These are phyloP conservation scores for Eclectus roratus DNA, from an alignment of 2,113 vertebrate genomes.

Conservation along the genomic window DNA sequence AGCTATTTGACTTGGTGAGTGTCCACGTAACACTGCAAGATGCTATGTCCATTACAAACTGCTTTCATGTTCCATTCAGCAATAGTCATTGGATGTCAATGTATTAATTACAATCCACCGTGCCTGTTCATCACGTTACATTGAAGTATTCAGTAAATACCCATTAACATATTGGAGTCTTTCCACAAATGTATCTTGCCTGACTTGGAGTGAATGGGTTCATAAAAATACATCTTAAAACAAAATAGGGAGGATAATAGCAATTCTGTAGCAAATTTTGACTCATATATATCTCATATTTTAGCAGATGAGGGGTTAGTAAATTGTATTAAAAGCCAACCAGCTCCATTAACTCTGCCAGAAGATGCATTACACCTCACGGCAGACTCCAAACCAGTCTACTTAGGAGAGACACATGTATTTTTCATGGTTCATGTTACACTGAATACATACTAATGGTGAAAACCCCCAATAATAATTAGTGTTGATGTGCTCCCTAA, in stretches of 20 bases:
- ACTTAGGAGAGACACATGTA: background rate
- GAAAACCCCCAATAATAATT: background rate
- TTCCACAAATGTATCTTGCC: background rate
- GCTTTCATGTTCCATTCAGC: conserved; percentile 23
- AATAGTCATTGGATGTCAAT: background rate
- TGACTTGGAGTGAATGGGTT: background rate
- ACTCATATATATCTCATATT: background rate
- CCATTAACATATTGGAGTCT: background rate
- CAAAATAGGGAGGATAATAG: background rate
- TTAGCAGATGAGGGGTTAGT: background rate
- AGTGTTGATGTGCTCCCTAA: background rate
- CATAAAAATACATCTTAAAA: conserved; percentile 3
- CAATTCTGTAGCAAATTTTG: background rate
- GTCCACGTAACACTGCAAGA: background rate
- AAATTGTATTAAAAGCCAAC: conserved; percentile 1
- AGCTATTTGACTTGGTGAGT: background rate
- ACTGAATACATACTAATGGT: background rate
- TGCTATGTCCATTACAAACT: background rate
- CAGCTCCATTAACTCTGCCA: background rate
- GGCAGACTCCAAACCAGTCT: background rate
- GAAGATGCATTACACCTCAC: background rate
- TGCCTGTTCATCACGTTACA: background rate
- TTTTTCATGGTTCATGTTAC: background rate
- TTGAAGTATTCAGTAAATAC: conserved; percentile 39
- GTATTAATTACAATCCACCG: conserved; percentile 12